Evolutionary conservation across 2,113 vertebrate species (phyloP), one percentile per base, ranked within the genome.

Genomic region (Haliaeetus leucogaster): DNA sequence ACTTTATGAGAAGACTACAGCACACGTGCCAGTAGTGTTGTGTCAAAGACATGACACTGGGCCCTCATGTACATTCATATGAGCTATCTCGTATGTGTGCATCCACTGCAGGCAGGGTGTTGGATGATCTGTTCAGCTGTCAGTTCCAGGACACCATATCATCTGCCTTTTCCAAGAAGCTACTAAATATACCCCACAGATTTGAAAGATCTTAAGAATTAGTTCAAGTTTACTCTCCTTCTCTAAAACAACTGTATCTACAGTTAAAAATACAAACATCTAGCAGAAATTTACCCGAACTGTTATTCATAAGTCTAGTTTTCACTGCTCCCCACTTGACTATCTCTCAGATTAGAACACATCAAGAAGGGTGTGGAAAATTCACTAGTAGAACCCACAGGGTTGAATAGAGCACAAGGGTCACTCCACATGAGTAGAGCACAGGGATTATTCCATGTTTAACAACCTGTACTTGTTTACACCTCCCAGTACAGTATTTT

Each of bases 1-100:
- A 29, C 47, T 17, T 29, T 30, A 6, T 8, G 48, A 72, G 52
- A 71, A 79, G 38, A 48, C 16, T 15, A 25, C 7, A 55, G 62
- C 30, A 65, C 20, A 25, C n/a, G 22, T 3, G 23, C 19, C 13
- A 6, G 17, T 20, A 11, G 43, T 6, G 4, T 0, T 25, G 22
- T 43, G 52, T 23, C 66, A 90, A 19, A 62, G 29, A 53, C 12
- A 8, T 10, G 52, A 47, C 17, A 19, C 38, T 43, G 56, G 40
- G 10, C 22, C 4, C 47, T 55, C 52, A 16, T 1, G 3, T 47
- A 40, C 11, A 25, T 2, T 50, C 82, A 90, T 2, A 0, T 80
- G 43, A 86, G 67, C 26, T 45, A 3, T 34, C 62, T 48, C 7
- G 0, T n/a, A 47, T 1, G 7, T 11, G 29, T 40, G 36, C 36